Conservation (phyloP, 1,140 invertebrate species). For the Xylocopa sonorina region DNA sequence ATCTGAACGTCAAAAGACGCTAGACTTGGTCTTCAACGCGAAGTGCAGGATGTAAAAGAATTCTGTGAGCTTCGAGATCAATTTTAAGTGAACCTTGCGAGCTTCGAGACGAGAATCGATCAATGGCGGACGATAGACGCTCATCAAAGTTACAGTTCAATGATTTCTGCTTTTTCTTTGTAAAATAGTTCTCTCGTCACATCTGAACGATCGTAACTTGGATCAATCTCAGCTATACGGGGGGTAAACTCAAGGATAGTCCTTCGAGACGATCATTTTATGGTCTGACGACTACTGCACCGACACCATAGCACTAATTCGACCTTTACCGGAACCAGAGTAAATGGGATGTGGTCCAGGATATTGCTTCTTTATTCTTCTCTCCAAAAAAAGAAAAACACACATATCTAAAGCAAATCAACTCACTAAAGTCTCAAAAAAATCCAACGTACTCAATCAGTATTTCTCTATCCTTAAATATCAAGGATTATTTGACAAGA, state of each 20-base stretch:
- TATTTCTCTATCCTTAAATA: no score
- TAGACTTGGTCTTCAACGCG: no score
- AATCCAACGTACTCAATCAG: no score
- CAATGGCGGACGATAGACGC: background rate
- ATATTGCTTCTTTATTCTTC: conserved; percentile 3
- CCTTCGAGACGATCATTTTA: conserved; percentile 77
- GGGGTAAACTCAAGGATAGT: conserved; percentile 71
- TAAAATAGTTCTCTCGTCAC: conserved; percentile 65
- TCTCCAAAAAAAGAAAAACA: no score
- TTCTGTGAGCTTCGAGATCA: no score
- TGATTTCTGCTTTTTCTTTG: conserved; percentile 43
- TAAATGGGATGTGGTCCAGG: conserved; percentile 17
- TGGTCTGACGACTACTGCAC: conserved; percentile 66
- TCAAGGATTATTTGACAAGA: no score
- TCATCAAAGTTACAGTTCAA: background rate
- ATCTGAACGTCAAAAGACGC: no score
- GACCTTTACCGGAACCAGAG: conserved; percentile 35
- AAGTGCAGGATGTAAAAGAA: no score
- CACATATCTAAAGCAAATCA: no score
- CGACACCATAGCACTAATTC: conserved; percentile 27
- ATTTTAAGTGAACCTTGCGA: no score
- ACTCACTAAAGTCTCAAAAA: no score
- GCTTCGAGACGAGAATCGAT: no score
- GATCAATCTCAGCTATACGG: conserved; percentile 57
- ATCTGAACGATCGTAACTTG: conserved; percentile 63